Conservation (phyloP, 2,113 vertebrate species). For the Dipodomys spectabilis region DNA sequence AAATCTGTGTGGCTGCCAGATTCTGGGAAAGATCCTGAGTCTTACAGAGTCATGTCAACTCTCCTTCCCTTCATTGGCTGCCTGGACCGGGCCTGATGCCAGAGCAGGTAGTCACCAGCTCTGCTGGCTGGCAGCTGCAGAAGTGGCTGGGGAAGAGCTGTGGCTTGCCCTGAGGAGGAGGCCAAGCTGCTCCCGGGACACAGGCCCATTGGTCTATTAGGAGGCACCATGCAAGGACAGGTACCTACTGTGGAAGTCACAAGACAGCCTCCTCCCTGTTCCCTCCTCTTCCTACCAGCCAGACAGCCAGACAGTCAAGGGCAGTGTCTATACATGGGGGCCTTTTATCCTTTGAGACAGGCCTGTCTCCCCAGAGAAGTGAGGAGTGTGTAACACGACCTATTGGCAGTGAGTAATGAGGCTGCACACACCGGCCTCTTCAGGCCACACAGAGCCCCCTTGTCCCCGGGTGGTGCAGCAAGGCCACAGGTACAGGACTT, state of each 20-base stretch:
- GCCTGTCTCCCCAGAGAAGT: background rate
- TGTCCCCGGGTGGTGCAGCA: constrained; percentile 71
- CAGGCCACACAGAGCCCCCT: constrained; percentile 79
- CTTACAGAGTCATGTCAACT: fast-evolving
- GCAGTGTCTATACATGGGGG: background rate
- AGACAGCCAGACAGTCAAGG: background rate
- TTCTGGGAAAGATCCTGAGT: background rate
- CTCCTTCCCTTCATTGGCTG: background rate
- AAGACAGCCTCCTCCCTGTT: background rate
- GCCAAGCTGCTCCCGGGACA: background rate
- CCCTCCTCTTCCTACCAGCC: background rate
- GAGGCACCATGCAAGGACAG: background rate
- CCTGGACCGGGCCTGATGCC: background rate
- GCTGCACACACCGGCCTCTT: constrained; percentile 54
- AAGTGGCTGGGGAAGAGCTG: background rate
- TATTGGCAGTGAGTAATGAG: background rate
- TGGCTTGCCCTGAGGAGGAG: background rate
- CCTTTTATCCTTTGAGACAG: background rate
- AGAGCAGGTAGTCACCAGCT: background rate
- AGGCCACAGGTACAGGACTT: constrained; percentile 16
- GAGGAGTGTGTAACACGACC: background rate
- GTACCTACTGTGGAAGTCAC: background rate
- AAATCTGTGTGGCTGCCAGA: background rate
- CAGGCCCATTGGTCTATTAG: background rate
- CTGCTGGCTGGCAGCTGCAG: background rate